Conservation (phyloP, 1,140 invertebrate species). For the Odontomachus brunneus region DNA sequence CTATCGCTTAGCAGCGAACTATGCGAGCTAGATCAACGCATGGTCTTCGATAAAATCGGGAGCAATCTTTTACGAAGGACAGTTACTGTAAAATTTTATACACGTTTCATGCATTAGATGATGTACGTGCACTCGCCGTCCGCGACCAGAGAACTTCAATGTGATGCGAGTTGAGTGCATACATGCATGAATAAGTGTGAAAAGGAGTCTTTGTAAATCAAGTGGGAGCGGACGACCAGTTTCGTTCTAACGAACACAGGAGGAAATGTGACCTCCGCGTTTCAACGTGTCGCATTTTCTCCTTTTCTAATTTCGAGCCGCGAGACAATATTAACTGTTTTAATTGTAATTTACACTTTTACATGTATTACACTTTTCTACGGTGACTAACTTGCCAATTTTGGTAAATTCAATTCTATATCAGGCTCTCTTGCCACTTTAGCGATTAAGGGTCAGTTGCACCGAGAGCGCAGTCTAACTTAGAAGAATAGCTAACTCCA, state of each 20-base stretch:
- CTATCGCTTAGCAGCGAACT: constrained; percentile 15
- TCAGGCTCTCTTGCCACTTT: not conserved
- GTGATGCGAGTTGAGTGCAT: constrained; percentile 82
- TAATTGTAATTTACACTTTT: not conserved
- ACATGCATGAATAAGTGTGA: constrained; percentile 79
- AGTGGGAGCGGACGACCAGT: constrained; percentile 58
- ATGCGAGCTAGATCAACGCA: constrained; percentile 9
- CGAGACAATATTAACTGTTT: not conserved
- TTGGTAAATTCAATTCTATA: not conserved
- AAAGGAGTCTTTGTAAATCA: constrained; percentile 82
- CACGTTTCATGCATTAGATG: not conserved
- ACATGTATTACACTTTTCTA: constrained; percentile 4
- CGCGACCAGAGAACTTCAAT: constrained; percentile 48
- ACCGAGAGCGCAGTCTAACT: not conserved
- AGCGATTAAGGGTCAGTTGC: constrained; percentile 23
- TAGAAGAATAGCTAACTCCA: not conserved
- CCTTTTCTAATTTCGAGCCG: constrained; percentile 12
- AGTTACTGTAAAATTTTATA: not conserved
- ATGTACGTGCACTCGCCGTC: constrained; percentile 24
- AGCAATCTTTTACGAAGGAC: not conserved
- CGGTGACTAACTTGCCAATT: constrained; percentile 20
- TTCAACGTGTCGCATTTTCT: not conserved
- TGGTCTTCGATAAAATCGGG: not conserved
- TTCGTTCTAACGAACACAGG: not conserved
- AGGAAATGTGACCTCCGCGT: not conserved